These are phyloP conservation scores for Aporrectodea caliginosa DNA, from an alignment of 1,140 invertebrate species.

Conservation along the genomic window DNA sequence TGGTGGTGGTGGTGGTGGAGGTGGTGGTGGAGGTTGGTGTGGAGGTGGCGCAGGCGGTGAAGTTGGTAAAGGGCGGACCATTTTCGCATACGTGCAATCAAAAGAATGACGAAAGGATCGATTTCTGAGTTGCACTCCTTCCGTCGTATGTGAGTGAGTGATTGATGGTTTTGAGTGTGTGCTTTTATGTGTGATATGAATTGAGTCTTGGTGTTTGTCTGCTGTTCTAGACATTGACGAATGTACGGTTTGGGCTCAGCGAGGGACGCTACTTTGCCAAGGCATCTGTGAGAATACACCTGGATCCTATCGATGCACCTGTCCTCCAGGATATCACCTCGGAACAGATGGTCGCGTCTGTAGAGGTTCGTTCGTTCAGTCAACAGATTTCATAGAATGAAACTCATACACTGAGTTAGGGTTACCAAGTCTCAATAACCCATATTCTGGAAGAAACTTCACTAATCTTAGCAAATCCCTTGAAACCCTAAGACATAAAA, in stretches of 20 bases:
- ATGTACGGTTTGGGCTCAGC: slow-evolving; percentile 57
- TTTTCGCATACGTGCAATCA: no score
- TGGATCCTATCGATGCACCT: slow-evolving; percentile 56
- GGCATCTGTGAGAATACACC: slow-evolving; percentile 56
- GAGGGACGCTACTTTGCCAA: slow-evolving; percentile 12
- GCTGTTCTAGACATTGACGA: slow-evolving; percentile 56
- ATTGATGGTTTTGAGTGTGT: no score
- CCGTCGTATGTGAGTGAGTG: no score
- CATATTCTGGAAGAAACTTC: not conserved
- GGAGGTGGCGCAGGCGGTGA: no score
- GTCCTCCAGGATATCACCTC: slow-evolving; percentile 56
- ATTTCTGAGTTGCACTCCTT: no score
- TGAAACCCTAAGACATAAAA: not conserved
- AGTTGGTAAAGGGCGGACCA: no score
- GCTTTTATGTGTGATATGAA: no score
- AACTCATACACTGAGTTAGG: not conserved
- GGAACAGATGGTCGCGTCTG: slow-evolving; percentile 55
- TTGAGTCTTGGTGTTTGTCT: not conserved
- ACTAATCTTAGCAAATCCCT: not conserved
- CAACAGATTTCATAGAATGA: not conserved
- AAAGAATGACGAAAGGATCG: no score
- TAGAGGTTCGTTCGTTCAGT: slow-evolving; percentile 4
- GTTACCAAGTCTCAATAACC: not conserved
- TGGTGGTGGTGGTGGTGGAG: no score
- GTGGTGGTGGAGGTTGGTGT: no score